A percentile compares a stretch with the other conserved stretches of the same genome.
phyloP scores from a whole-genome alignment of 2,113 vertebrate genomes.

The Anoura caudifer region DNA sequence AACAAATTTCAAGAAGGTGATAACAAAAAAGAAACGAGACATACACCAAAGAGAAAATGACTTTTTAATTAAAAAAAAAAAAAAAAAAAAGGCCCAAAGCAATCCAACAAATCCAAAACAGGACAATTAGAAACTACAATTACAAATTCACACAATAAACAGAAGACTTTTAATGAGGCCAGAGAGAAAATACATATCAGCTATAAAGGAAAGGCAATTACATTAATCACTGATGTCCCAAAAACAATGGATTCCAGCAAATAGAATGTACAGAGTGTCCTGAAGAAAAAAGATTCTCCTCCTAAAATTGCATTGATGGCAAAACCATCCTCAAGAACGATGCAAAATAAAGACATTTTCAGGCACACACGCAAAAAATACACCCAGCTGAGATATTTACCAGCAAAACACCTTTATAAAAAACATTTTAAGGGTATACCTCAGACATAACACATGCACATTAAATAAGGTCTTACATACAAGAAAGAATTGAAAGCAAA shows the following conservation, averaged over 20 bases:
- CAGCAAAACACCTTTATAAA: neutral
- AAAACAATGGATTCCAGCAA: neutral
- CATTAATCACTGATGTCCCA: neutral
- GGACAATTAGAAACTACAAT: neutral
- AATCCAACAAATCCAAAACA: neutral
- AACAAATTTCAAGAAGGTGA: neutral
- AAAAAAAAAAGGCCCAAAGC: neutral
- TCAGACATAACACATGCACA: neutral
- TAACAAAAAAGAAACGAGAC: neutral
- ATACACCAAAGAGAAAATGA: neutral
- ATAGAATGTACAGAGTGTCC: neutral
- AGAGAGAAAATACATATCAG: neutral
- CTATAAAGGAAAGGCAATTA: neutral
- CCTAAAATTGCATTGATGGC: neutral
- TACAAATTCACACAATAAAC: neutral
- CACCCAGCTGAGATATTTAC: neutral
- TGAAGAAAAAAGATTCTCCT: neutral
- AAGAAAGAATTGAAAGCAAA: neutral
- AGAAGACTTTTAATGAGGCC: neutral
- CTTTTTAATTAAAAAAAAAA: neutral
- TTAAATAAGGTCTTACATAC: neutral
- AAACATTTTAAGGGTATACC: neutral
- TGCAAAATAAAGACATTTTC: constrained; percentile 4
- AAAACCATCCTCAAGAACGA: neutral
- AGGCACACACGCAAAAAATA: neutral